Percentiles rank a stretch among this genome's conserved stretches.
Conservation (phyloP, 2,888 invertebrate genomes). For the Teleogryllus oceanicus region DNA sequence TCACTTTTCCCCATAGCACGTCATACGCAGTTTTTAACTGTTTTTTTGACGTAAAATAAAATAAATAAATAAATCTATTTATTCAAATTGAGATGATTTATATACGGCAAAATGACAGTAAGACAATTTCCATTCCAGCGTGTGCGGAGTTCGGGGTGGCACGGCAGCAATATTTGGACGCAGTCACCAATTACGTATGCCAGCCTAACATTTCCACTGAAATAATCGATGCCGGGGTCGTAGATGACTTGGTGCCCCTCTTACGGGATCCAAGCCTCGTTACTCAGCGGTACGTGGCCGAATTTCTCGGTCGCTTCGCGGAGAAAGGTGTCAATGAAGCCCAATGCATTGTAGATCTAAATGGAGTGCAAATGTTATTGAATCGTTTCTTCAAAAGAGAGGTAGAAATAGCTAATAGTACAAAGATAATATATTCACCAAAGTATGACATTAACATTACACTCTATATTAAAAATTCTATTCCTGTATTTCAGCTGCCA, state of each 20-base stretch:
- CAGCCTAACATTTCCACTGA: not conserved
- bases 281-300: not conserved
- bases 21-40: no score
- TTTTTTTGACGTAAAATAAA: no score
- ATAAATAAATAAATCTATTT: no score
- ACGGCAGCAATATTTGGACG: not conserved
- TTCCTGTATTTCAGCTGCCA: not conserved
- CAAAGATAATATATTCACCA: no score
- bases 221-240: not conserved
- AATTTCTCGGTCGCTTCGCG: not conserved
- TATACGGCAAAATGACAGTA: no score
- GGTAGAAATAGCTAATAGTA: not conserved
- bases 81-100: no score
- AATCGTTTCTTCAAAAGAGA: not conserved
- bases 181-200: not conserved
- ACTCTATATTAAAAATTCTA: no score
- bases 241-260: not conserved
- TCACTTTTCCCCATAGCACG: no score
- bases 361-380: not conserved
- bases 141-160: not conserved
- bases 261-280: not conserved
- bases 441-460: no score
- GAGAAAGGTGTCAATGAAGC: not conserved
- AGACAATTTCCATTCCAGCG: not conserved
- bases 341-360: not conserved